Evolutionary conservation across 2,113 vertebrate genomes (phyloP).

Genomic region (Rhadina sibilatrix): DNA sequence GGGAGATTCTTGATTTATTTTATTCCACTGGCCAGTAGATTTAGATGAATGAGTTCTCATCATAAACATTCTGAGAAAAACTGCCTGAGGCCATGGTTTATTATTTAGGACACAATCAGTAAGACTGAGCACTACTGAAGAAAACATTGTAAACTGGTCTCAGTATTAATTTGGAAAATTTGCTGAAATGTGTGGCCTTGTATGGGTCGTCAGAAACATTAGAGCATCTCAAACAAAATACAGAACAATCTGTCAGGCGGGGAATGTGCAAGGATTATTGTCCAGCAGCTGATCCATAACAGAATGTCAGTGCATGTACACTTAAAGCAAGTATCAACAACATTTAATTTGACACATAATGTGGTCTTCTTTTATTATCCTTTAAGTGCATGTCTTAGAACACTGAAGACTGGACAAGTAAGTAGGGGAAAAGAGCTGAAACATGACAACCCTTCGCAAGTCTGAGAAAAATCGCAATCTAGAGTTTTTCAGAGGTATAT

Average conservation of each 20-base stretch:
- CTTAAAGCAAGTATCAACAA: conserved; percentile 53
- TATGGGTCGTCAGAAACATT: conserved; percentile 73
- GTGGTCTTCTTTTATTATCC: conserved; percentile 59
- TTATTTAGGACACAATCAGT: conserved; percentile 83
- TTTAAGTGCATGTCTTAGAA: conserved; percentile 58
- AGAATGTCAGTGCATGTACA: conserved; percentile 49
- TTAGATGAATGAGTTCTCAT: conserved; percentile 98
- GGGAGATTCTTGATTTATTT: conserved; percentile 97
- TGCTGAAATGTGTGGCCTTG: conserved; percentile 73
- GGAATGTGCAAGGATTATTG: conserved; percentile 58
- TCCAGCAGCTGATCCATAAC: conserved; percentile 59
- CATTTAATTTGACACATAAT: conserved; percentile 66
- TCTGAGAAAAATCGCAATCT: not conserved
- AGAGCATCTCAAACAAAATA: conserved; percentile 64
- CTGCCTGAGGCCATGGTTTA: conserved; percentile 74
- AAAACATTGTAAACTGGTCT: conserved; percentile 71
- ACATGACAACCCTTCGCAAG: conserved; percentile 43
- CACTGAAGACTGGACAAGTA: conserved; percentile 48
- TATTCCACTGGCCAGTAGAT: conserved; percentile 88
- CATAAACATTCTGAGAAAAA: conserved; percentile 86
- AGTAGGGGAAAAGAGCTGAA: conserved; percentile 8
- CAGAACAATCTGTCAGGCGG: conserved; percentile 63
- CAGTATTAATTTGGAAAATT: conserved; percentile 76
- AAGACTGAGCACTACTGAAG: conserved; percentile 72
- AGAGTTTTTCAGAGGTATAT: not conserved